Evolutionary conservation across 2,888 invertebrate species (phyloP), one percentile per base, ranked within the genome.

Genomic region (Mylabris sibirica): DNA sequence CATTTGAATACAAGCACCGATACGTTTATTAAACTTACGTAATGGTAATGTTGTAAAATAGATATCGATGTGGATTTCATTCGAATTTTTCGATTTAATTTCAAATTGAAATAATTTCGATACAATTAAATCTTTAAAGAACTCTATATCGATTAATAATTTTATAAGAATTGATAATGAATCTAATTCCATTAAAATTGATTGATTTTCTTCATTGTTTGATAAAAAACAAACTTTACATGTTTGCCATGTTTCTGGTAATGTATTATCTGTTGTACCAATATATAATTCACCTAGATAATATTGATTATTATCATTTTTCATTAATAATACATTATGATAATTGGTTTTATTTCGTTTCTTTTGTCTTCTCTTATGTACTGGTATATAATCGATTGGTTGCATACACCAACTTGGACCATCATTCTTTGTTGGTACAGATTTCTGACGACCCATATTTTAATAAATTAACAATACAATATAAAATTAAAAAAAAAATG

Each of bases 11-110:
- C 75, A 68, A 60, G 75, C 76, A 34, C 77, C 77, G 68, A 80
- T 72, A 70, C 72, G 78, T 26, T 73, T 72, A 64, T 65, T 74
- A 68, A 81, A 80, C 69, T 76, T 81, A 38, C 73, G 75, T 65
- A 83, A 67, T 69, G 83, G 83, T 60, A 82, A 65, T 38, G 70
- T 65, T 66, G 57, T 65, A 60, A 84, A 76, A 73, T 79, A 81
- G 17, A 83, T 61, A 41, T 77, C 69, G 26, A 78, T 76, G 68
- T 72, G 75, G 4, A 82, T 67, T 59, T 75, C 73, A 64, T 79
- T 78, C 12, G 77, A 74, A 12, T 77, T 74, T 22, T 70, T 72
- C 4, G 72, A 22, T 44, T 59, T 66, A 66, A 82, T 78, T 60
- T 77, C 71, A 64, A 82, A 75, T 34, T 75, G 71, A 74, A 83